Evolutionary conservation across 2,113 vertebrate genomes (phyloP).

Genomic region (Phalacrocorax brasilianus): DNA sequence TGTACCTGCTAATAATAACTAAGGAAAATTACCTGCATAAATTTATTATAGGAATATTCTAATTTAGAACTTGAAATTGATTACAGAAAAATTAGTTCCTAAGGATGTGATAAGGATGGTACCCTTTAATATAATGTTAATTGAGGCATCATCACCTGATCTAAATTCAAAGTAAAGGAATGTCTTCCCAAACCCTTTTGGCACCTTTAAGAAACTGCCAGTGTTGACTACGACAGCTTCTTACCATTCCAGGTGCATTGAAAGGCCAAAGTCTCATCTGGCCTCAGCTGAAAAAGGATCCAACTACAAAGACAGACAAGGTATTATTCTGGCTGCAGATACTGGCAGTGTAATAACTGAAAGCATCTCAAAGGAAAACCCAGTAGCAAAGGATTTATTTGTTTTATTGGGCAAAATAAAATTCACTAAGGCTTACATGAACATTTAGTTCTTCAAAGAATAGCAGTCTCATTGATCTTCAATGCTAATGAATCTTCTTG

Average conservation of each 20-base stretch:
- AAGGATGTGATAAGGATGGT: not conserved
- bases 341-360: not conserved
- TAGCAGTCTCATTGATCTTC: not conserved
- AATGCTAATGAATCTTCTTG: not conserved
- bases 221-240: not conserved
- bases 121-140: not conserved
- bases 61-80: slow-evolving; percentile 1
- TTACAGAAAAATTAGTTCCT: not conserved
- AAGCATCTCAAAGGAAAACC: not conserved
- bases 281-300: not conserved
- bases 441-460: not conserved
- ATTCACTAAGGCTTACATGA: not conserved
- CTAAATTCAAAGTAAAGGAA: not conserved
- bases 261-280: not conserved
- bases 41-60: not conserved
- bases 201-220: not conserved
- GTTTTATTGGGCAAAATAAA: not conserved
- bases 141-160: not conserved
- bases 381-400: not conserved
- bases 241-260: not conserved
- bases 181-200: not conserved
- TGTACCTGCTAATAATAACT: not conserved
- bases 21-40: not conserved
- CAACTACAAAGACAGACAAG: not conserved
- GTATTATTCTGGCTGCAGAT: not conserved